A percentile compares a stretch with the other conserved stretches of the same genome.
Evolutionary conservation across 2,113 vertebrate genomes (phyloP).

Genomic region (Gymnarchus niloticus): DNA sequence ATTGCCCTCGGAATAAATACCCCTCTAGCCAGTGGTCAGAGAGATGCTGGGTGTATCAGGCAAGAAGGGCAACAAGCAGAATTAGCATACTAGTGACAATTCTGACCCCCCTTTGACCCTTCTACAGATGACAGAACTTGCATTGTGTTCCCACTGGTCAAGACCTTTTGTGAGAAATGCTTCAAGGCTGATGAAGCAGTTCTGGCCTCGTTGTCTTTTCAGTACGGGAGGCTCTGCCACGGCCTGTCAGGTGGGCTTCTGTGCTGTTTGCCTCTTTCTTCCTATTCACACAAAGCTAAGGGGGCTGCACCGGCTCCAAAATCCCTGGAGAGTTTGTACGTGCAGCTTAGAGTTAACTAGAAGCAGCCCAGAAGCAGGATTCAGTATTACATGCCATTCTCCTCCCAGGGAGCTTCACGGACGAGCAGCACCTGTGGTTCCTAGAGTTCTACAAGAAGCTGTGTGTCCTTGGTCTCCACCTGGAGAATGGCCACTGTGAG

Average conservation of each 20-base stretch:
- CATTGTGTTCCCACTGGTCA: constrained; percentile 79
- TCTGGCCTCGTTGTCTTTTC: constrained; percentile 79
- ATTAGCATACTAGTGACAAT: no score
- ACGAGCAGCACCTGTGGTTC: constrained; percentile 81
- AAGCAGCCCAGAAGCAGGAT: no score
- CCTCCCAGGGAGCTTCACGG: constrained; percentile 73
- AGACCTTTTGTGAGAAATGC: constrained; percentile 82
- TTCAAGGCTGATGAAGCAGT: constrained; percentile 83
- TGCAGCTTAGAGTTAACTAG: no score
- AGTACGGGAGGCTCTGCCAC: constrained; percentile 86
- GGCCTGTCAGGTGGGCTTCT: constrained; percentile 75
- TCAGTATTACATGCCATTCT: neutral
- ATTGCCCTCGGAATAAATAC: no score
- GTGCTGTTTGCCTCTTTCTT: neutral
- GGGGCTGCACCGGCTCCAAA: neutral
- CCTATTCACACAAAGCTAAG: neutral
- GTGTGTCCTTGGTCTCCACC: constrained; percentile 77
- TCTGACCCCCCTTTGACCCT: constrained; percentile 10
- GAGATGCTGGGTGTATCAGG: no score
- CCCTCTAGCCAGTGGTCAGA: no score
- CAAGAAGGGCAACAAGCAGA: no score
- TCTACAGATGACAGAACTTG: constrained; percentile 75
- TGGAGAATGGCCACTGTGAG: constrained; percentile 78
- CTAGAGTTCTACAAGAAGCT: constrained; percentile 89
- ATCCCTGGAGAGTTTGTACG: neutral